Percentiles rank a stretch among this genome's conserved stretches.
Evolutionary conservation across 2,797 vertebrate genomes (phyloP).

Genomic region (Aulostomus chinensis): DNA sequence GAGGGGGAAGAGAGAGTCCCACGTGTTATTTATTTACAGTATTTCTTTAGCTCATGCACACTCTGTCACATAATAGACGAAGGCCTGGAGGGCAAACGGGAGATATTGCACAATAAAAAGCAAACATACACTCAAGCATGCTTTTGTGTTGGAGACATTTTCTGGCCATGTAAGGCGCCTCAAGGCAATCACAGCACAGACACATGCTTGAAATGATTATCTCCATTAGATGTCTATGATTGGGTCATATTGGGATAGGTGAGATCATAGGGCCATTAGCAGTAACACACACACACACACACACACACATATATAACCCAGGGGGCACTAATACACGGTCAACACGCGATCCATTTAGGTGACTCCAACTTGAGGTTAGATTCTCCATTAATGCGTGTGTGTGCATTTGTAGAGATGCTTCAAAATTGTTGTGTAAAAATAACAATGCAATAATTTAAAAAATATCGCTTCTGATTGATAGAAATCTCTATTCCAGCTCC

Average conservation of each 20-base stretch:
- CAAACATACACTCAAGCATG: background rate
- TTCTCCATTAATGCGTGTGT: constrained; percentile 15
- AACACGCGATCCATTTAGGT: constrained; percentile 10
- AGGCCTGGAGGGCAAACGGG: constrained; percentile 46
- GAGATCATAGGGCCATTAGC: constrained; percentile 45
- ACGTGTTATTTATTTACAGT: constrained; percentile 40
- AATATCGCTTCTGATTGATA: too few species aligned
- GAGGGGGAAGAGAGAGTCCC: constrained; percentile 2
- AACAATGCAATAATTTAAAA: too few species aligned
- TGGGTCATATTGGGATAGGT: constrained; percentile 42
- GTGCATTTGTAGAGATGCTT: background rate
- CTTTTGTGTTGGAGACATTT: constrained; percentile 24
- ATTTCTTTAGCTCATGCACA: constrained; percentile 21
- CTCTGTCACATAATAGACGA: constrained; percentile 20
- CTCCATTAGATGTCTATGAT: constrained; percentile 47
- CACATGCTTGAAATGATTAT: constrained; percentile 56
- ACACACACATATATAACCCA: constrained; percentile 10
- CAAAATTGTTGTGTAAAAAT: too few species aligned
- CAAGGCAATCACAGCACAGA: constrained; percentile 34
- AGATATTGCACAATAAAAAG: constrained; percentile 41
- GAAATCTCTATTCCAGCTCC: too few species aligned
- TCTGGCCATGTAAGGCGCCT: constrained; percentile 27
- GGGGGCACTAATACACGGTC: constrained; percentile 7
- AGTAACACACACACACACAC: constrained; percentile 6
- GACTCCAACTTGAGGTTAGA: constrained; percentile 1